A percentile compares a stretch with the other conserved stretches of the same genome.
phyloP scores from a whole-genome alignment of 2,113 vertebrate species.

The Leptobrachium leishanense region DNA sequence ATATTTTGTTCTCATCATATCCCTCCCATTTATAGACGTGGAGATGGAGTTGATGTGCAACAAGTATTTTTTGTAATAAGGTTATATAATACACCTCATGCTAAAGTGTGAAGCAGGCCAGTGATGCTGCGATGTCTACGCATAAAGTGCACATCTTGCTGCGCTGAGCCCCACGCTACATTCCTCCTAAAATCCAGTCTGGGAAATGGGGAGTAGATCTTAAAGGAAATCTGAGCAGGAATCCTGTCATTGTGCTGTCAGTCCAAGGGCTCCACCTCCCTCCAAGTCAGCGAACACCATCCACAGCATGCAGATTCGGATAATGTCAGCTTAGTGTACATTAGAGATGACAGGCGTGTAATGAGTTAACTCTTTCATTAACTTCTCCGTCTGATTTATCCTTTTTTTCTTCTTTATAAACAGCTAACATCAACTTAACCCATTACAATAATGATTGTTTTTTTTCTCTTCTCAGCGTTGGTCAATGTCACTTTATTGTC shows the following conservation, averaged over 20 bases:
- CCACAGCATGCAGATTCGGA: slow-evolving; percentile 71
- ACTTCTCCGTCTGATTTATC: no score
- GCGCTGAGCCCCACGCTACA: background rate
- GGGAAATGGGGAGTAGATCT: slow-evolving; percentile 48
- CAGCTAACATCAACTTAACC: no score
- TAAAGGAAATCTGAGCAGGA: slow-evolving; percentile 28
- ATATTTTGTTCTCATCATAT: background rate
- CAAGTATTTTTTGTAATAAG: no score
- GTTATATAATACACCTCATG: no score
- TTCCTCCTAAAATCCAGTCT: slow-evolving; percentile 33
- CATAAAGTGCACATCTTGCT: background rate
- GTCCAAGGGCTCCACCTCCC: slow-evolving; percentile 59
- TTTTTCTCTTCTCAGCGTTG: no score
- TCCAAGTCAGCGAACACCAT: slow-evolving; percentile 63
- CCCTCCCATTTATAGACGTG: background rate
- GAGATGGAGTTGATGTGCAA: no score
- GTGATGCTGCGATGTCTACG: no score
- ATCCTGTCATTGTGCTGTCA: slow-evolving; percentile 52
- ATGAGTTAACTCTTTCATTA: slow-evolving; percentile 64
- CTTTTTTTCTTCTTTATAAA: no score
- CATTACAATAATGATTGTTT: no score
- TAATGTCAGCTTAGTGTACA: slow-evolving; percentile 70
- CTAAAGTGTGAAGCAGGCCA: no score
- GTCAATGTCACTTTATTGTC: no score
- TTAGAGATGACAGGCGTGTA: slow-evolving; percentile 62